Percentiles rank a stretch among this genome's conserved stretches.
Conservation (phyloP, 2,113 vertebrate species). For the Eretmochelys imbricata region DNA sequence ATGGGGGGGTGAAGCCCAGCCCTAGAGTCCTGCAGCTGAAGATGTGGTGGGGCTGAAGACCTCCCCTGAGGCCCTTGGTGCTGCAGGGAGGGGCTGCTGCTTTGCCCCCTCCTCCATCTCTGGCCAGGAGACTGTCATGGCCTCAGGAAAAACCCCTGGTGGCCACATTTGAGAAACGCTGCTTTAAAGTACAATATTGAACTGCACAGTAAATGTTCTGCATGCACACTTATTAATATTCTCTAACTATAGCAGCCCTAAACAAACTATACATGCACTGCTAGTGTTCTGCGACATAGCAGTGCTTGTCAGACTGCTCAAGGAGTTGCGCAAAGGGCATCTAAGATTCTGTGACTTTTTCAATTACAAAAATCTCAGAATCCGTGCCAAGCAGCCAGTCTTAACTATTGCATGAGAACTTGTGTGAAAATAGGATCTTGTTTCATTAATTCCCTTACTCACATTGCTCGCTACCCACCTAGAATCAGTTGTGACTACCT, state of each 20-base stretch:
- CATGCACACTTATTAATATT: neutral
- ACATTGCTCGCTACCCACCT: too few relatives aligned
- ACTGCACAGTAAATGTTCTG: neutral
- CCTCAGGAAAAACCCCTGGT: too few relatives aligned
- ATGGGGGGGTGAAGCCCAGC: too few relatives aligned
- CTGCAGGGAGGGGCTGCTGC: too few relatives aligned
- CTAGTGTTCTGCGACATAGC: neutral
- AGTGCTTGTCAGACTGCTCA: neutral
- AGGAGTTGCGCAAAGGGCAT: neutral
- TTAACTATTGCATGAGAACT: neutral
- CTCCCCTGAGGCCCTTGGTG: too few relatives aligned
- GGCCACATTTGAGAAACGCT: too few relatives aligned
- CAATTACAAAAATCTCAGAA: neutral
- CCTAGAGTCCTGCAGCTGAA: too few relatives aligned
- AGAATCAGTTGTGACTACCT: too few relatives aligned
- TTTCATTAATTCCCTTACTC: neutral
- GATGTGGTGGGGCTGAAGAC: too few relatives aligned
- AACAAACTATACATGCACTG: neutral
- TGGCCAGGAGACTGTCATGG: too few relatives aligned
- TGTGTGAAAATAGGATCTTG: neutral
- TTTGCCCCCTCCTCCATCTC: too few relatives aligned
- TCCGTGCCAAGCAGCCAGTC: neutral
- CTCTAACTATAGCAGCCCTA: neutral
- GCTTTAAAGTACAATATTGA: neutral
- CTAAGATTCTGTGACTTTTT: neutral